Evolutionary conservation across 2,113 vertebrate genomes (phyloP).

Genomic region (Mustela nigripes): DNA sequence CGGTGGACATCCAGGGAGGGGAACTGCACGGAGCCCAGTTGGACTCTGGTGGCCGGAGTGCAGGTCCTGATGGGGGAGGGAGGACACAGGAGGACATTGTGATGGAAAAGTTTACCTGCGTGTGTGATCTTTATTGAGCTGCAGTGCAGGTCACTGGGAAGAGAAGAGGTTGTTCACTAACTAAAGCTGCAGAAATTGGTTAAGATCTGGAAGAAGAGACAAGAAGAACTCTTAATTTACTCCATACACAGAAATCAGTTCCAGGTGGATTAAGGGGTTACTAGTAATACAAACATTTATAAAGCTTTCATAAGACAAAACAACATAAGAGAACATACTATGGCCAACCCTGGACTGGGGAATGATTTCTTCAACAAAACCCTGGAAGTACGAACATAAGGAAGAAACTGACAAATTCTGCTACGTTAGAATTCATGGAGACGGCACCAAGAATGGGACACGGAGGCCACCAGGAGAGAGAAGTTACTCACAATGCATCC

Average conservation of each 20-base stretch:
- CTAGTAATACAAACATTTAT: not conserved
- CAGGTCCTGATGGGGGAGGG: not conserved
- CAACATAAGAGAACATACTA: no score
- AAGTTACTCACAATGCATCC: not conserved
- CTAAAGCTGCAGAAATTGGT: not conserved
- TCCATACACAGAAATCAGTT: not conserved
- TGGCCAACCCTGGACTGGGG: not conserved
- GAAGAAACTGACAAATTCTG: not conserved
- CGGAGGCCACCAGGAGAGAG: not conserved
- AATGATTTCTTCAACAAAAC: not conserved
- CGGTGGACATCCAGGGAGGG: rapidly evolving
- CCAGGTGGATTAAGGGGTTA: not conserved
- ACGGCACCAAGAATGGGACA: not conserved
- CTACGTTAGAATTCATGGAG: not conserved
- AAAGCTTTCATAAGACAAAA: not conserved
- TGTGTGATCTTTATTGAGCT: not conserved
- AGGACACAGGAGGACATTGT: rapidly evolving
- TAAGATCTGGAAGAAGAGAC: not conserved
- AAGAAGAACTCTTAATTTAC: not conserved
- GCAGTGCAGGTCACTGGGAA: not conserved
- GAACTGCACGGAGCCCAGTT: rapidly evolving
- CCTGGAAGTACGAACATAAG: not conserved
- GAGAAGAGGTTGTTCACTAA: not conserved
- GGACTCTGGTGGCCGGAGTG: not conserved
- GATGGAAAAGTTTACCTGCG: rapidly evolving